Evolutionary conservation across 2,888 invertebrate species (phyloP).

Genomic region (Phragmatobia fuliginosa): DNA sequence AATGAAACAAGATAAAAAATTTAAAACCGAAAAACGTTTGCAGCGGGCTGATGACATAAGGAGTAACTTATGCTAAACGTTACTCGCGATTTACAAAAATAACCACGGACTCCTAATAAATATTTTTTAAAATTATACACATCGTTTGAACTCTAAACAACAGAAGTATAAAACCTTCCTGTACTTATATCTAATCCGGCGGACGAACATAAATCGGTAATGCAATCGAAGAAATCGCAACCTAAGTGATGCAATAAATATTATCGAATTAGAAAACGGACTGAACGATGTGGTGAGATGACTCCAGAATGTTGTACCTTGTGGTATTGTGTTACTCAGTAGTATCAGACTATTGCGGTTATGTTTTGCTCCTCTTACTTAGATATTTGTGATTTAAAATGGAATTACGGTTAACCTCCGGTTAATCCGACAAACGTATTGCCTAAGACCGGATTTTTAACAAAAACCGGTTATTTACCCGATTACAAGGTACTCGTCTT

Average conservation of each 20-base stretch:
- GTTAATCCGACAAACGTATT: no score
- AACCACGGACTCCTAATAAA: no score
- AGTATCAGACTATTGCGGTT: not conserved
- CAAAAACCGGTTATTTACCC: no score
- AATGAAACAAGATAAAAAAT: no score
- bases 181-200: not conserved
- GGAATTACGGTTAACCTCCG: no score
- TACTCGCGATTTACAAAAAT: no score
- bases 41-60: no score
- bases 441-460: no score
- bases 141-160: not conserved
- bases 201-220: not conserved
- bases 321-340: not conserved
- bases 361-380: not conserved
- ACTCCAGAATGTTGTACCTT: not conserved
- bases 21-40: no score
- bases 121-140: not conserved
- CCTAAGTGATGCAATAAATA: not conserved
- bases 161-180: not conserved
- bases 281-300: not conserved
- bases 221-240: not conserved
- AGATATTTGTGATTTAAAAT: not conserved
- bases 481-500: no score
- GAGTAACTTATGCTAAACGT: no score
- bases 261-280: not conserved